Conservation (phyloP, 2,888 invertebrate genomes). For the Lycocerus yunnanus region DNA sequence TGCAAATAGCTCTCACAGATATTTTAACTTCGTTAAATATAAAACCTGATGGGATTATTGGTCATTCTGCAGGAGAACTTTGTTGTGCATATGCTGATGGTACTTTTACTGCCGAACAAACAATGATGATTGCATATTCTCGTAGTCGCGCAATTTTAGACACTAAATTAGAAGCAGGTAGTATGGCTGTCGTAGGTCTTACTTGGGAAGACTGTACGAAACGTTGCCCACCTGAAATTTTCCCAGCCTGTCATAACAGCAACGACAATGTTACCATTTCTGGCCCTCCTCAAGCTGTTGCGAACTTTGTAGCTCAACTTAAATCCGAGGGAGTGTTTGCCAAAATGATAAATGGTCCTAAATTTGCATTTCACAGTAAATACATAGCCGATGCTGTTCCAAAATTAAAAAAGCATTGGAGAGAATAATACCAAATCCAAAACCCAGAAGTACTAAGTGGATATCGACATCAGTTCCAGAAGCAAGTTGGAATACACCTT, state of each 20-base stretch:
- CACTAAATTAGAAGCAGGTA: constrained; percentile 72
- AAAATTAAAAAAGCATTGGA: constrained; percentile 77
- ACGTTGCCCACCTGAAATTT: constrained; percentile 77
- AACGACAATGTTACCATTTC: constrained; percentile 93
- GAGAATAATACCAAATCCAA: constrained; percentile 79
- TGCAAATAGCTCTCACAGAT: constrained; percentile 96
- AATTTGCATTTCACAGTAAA: constrained; percentile 93
- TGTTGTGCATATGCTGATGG: constrained; percentile 98
- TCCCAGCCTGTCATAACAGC: constrained; percentile 94
- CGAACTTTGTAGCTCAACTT: constrained; percentile 71
- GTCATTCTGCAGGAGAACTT: constrained; percentile 93
- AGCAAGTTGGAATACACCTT: constrained; percentile 75
- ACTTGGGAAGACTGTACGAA: constrained; percentile 81
- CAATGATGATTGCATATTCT: constrained; percentile 92
- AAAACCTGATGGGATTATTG: constrained; percentile 91
- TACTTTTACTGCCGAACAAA: constrained; percentile 91
- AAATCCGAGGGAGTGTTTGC: constrained; percentile 80
- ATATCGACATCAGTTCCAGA: constrained; percentile 92
- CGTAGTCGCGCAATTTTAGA: constrained; percentile 85
- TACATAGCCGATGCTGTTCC: constrained; percentile 88
- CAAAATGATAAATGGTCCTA: constrained; percentile 83
- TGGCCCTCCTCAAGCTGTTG: constrained; percentile 75
- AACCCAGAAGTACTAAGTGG: constrained; percentile 83
- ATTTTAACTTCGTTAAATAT: constrained; percentile 76
- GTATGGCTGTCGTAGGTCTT: constrained; percentile 92